Conservation (phyloP, 2,888 invertebrate species). For the Octonoba sinensis region DNA sequence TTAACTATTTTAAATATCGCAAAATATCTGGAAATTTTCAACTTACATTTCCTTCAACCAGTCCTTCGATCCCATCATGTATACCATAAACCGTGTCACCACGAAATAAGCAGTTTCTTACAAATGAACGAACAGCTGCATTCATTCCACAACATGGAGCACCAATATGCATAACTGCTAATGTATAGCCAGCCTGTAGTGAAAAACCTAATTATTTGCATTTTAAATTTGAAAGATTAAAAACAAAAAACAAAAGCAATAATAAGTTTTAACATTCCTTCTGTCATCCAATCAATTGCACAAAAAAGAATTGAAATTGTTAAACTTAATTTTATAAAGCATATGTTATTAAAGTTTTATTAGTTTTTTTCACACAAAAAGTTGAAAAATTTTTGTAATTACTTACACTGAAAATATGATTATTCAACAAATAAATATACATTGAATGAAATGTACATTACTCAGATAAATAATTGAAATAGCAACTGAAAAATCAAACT, state of each 20-base stretch:
- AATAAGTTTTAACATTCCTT: constrained; percentile 34
- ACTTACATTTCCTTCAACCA: constrained; percentile 89
- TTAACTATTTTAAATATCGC: too few species aligned
- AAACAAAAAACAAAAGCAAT: neutral
- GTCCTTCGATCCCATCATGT: constrained; percentile 95
- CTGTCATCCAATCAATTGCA: constrained; percentile 24
- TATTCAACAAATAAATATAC: neutral
- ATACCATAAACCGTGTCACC: constrained; percentile 94
- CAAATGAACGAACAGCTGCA: constrained; percentile 97
- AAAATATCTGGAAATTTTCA: neutral
- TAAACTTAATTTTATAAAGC: too few species aligned
- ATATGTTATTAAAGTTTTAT: too few species aligned
- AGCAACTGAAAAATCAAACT: neutral
- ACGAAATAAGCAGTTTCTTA: constrained; percentile 93
- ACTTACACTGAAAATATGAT: too few species aligned
- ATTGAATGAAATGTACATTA: neutral
- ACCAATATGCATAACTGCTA: constrained; percentile 97
- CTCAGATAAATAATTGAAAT: neutral
- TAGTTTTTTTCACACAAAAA: too few species aligned
- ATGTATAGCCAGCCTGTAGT: constrained; percentile 77
- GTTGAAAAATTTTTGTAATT: too few species aligned
- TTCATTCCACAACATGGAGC: constrained; percentile 99
- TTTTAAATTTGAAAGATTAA: neutral
- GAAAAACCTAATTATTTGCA: constrained; percentile 65
- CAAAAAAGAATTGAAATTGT: neutral